Conservation (phyloP, 2,888 invertebrate species). For the Phaonia tiefii region DNA sequence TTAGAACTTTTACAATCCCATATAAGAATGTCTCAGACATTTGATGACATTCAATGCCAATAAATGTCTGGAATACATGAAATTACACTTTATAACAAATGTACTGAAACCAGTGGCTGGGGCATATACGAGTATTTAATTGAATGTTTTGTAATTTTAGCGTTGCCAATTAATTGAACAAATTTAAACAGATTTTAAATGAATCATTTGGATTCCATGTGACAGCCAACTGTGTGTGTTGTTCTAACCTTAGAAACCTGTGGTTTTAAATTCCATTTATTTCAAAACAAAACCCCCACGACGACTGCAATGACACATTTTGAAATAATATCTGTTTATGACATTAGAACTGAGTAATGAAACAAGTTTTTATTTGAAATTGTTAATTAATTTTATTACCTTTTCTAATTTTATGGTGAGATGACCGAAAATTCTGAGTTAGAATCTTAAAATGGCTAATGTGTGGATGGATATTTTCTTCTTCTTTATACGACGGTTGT, state of each 20-base stretch:
- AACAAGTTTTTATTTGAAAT: not conserved
- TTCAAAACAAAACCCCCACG: not conserved
- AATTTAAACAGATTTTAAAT: too few species aligned
- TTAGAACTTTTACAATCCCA: not conserved
- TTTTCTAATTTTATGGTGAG: not conserved
- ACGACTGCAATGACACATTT: not conserved
- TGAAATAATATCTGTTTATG: too few species aligned
- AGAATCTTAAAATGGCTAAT: too few species aligned
- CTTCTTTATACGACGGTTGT: too few species aligned
- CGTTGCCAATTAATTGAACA: too few species aligned
- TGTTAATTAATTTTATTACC: not conserved
- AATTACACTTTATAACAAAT: too few species aligned
- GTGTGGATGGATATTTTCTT: too few species aligned
- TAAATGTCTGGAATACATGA: slow-evolving; percentile 28
- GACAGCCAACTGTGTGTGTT: too few species aligned
- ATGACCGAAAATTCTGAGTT: not conserved
- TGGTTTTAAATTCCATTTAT: slow-evolving; percentile 12
- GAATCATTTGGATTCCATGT: not conserved
- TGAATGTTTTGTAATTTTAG: too few species aligned
- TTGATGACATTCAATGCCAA: slow-evolving; percentile 47
- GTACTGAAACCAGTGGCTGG: too few species aligned
- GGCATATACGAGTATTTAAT: too few species aligned
- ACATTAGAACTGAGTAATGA: not conserved
- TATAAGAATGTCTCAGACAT: not conserved
- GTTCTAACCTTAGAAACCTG: slow-evolving; percentile 17